Base-by-base conservation (phyloP, 1,140 invertebrate species). In the Drosophila pallidifrons region DNA sequence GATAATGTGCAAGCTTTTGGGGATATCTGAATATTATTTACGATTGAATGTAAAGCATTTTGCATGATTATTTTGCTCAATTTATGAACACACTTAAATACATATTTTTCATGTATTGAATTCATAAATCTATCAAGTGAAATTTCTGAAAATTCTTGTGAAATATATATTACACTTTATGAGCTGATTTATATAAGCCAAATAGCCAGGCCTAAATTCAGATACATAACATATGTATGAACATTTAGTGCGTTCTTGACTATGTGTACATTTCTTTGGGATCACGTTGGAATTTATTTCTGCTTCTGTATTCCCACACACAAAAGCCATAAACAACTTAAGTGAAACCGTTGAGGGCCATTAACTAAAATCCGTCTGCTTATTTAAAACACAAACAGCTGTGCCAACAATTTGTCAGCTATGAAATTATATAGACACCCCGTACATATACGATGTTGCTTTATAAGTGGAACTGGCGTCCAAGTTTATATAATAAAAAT, bases 391-490 rank as follows among this genome's bases (percentile, higher is more conserved):
- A 80, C 74, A 77, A 89, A 68, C 83, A 88, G 83, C 83, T 88
- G 83, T 68, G 85, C 80, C 83, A 88, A 75, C 83, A 88, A 88
- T 88, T 88, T 88, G 83, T 88, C 83, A 88, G 75, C 70, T 75
- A 57, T 63, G 51, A 51, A 47, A 65, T 72, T 65, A 72, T 52
- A 61, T 41, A 54, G 30, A 54, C 28, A 54, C 51, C 51, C 6
- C 28, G 28, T 30, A 15, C 6, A 65, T 15, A 20, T 28, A 66
- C 55, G n/a, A 45, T 28, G 15, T 55, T 32, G 20, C 13, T 16
- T 2, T 30, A 63, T 46, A 60, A 32, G 59, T 35, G 41, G 51
- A 58, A 47, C 15, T 2, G 54, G n/a, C 5, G 4, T 67, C 7
- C 25, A 3, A 59, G 11, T 16, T 54, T 43, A 8, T 8, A 16